Base-by-base conservation (phyloP, 2,113 vertebrate species). In the Salminus brasiliensis region DNA sequence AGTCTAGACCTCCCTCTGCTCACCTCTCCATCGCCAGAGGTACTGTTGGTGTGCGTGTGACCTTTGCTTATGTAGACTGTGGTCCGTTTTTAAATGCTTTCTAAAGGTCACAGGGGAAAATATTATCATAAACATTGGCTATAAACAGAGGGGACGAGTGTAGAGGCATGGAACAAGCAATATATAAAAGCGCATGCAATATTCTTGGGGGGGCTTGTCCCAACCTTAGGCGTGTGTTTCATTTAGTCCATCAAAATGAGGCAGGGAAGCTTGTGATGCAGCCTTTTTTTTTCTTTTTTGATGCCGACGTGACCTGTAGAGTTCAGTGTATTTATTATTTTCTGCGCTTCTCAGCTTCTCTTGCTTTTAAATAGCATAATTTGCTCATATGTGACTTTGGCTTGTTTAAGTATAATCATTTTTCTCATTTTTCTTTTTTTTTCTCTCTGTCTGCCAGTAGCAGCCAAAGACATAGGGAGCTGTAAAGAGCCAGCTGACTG, bases 401-500 rank as follows among this genome's bases (percentile, higher is more conserved):
- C 23, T 70, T 57, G 53, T 21, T 47, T 78, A 32, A 5, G 7
- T 36, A 13, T 60, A 16, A 16, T 75, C 23, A 55, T 41, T 27
- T 79, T 57, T 57, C 34, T 59, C n/a, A 10, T 18, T 45, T 23
- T 0, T 23, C 11, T 68, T 45, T 4, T 67, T 13, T 47, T 32
- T 62, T 74, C 25, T 60, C 21, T 52, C 43, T 53, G 7, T 29
- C 6, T 75, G 57, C 72, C 70, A 2, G 10, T n/a, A 23, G 49
- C 34, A 55, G 60, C 25, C 59, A 4, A 82, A 90, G 91, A 87
- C 84, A 16, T 72, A 21, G 69, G 74, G 43, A 85, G 76, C 8
- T 78, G 75, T 27, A 92, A 93, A 1, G 84, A 72, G 36, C 94
- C 92, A 0, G 89, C 87, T 15, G 90, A 90, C 0, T 94, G 93